Evolutionary conservation across 2,888 invertebrate species (phyloP).

Genomic region (Thalpophila matura): DNA sequence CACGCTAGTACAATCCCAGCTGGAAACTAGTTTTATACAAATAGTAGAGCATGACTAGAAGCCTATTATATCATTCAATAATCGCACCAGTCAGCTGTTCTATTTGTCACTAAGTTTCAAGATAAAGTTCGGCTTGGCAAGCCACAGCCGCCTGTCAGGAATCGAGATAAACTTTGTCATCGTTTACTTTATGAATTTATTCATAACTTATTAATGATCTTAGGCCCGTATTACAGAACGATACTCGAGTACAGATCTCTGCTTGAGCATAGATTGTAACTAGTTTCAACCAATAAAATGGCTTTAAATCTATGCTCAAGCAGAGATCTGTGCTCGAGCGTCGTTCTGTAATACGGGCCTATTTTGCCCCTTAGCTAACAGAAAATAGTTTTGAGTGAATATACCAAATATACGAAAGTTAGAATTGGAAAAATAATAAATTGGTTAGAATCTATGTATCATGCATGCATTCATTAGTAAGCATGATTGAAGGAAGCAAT

Average conservation of each 20-base stretch:
- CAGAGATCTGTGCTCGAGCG: too few species aligned
- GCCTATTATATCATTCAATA: conserved; percentile 2
- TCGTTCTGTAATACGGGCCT: too few species aligned
- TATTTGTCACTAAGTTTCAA: conserved; percentile 24
- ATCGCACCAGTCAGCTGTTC: conserved; percentile 26
- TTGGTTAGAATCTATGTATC: conserved; percentile 20
- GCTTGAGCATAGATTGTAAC: too few species aligned
- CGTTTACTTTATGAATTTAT: conserved; percentile 2
- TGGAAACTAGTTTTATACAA: background rate
- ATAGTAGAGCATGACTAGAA: background rate
- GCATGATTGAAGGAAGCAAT: conserved; percentile 55
- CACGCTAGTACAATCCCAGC: background rate
- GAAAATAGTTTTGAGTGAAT: too few species aligned
- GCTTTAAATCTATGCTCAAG: too few species aligned
- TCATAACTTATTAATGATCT: conserved; percentile 16
- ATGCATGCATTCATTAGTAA: conserved; percentile 34
- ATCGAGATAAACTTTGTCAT: conserved; percentile 22
- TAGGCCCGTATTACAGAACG: too few species aligned
- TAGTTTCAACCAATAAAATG: too few species aligned
- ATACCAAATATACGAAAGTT: conserved; percentile 3
- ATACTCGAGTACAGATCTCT: too few species aligned
- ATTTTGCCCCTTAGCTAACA: too few species aligned
- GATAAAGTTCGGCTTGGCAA: conserved; percentile 20
- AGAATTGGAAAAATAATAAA: conserved; percentile 30
- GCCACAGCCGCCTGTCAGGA: conserved; percentile 14